These are phyloP conservation scores for Pocillopora meandrina DNA, from an alignment of 92 coral and sea anemone species.

Conservation along the genomic window DNA sequence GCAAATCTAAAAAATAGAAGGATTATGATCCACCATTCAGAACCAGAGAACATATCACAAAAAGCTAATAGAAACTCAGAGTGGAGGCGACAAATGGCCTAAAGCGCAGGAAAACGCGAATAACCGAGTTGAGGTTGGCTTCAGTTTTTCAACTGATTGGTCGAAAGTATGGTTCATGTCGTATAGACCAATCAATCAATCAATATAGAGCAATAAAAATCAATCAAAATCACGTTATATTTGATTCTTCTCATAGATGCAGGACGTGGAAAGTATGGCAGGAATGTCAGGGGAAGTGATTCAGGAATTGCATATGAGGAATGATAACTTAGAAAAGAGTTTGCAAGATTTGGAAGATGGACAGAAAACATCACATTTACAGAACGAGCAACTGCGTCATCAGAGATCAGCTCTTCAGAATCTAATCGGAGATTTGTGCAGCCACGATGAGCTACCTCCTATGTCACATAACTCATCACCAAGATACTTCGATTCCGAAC, in stretches of 20 bases:
- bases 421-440: conserved; percentile 78
- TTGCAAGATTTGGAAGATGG: conserved; percentile 82
- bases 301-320: conserved; percentile 71
- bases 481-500: neutral
- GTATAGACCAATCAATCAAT: too few relatives aligned
- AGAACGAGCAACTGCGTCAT: conserved; percentile 84
- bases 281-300: conserved; percentile 72
- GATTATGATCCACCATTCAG: too few relatives aligned
- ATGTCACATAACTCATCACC: conserved; percentile 28
- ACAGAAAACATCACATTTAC: conserved; percentile 74
- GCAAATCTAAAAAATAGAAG: too few relatives aligned
- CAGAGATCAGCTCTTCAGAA: conserved; percentile 82
- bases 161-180: too few relatives aligned
- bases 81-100: too few relatives aligned
- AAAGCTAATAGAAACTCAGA: too few relatives aligned
- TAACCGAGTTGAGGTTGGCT: too few relatives aligned
- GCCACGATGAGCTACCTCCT: conserved; percentile 20
- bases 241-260: conserved; percentile 51
- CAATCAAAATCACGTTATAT: too few relatives aligned
- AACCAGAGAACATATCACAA: too few relatives aligned
- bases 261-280: conserved; percentile 51
- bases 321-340: conserved; percentile 69
- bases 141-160: too few relatives aligned
- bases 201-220: neutral
- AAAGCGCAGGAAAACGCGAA: too few relatives aligned